Percentiles rank a stretch among this genome's conserved stretches.
Evolutionary conservation across 2,888 invertebrate genomes (phyloP).

Genomic region (Endomychus coccineus): DNA sequence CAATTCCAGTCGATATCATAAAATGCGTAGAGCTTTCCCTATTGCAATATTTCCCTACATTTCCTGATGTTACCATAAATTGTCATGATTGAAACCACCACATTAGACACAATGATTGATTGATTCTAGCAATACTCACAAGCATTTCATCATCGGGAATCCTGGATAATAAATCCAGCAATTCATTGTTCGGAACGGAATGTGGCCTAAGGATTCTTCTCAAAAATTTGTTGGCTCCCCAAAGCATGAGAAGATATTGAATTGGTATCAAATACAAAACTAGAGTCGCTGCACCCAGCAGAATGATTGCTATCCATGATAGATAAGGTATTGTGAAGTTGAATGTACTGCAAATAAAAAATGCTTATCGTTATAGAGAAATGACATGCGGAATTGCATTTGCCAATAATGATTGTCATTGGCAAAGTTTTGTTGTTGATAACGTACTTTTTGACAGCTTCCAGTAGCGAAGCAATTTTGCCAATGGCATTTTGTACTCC

Average conservation of each 20-base stretch:
- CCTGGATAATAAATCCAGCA: slow-evolving; percentile 87
- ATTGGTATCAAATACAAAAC: slow-evolving; percentile 86
- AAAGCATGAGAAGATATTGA: slow-evolving; percentile 80
- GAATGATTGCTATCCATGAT: slow-evolving; percentile 81
- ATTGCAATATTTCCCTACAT: too few species aligned
- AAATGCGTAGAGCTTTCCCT: too few species aligned
- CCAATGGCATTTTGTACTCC: slow-evolving; percentile 95
- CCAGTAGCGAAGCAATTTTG: slow-evolving; percentile 86
- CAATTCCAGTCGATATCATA: too few species aligned
- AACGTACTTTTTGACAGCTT: slow-evolving; percentile 87
- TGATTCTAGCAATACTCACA: slow-evolving; percentile 50
- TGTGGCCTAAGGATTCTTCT: slow-evolving; percentile 88
- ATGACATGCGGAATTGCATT: not conserved
- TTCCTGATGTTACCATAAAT: not conserved
- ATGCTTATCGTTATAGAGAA: not conserved
- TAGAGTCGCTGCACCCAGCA: slow-evolving; percentile 63
- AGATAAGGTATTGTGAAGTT: slow-evolving; percentile 96
- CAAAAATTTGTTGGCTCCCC: slow-evolving; percentile 93
- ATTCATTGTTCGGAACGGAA: slow-evolving; percentile 94
- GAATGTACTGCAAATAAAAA: slow-evolving; percentile 62
- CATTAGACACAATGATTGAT: slow-evolving; percentile 8
- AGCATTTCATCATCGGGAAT: slow-evolving; percentile 91
- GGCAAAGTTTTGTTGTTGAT: slow-evolving; percentile 1
- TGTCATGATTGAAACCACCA: slow-evolving; percentile 1
- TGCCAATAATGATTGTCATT: not conserved